A percentile compares a stretch with the other conserved stretches of the same genome.
phyloP scores from a whole-genome alignment of 1,140 invertebrate species.

The Carposina sasakii region DNA sequence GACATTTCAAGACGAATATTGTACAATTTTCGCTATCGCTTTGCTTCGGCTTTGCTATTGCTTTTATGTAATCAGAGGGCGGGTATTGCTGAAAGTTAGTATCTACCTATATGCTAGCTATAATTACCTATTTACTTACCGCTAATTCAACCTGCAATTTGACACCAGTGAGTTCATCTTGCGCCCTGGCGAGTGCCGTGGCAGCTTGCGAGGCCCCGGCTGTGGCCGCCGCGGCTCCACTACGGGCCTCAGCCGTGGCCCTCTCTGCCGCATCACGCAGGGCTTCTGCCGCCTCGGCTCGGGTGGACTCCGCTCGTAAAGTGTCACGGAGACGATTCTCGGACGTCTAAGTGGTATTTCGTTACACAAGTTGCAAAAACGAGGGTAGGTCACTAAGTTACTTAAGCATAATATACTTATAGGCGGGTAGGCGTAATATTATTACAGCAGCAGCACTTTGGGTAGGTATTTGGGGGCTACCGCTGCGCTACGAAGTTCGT shows the following conservation, averaged over 20 bases:
- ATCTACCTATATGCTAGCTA: too few relatives aligned
- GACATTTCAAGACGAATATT: constrained; percentile 3
- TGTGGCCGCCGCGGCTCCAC: constrained; percentile 38
- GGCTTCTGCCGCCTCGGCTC: constrained; percentile 48
- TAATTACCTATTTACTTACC: constrained; percentile 27
- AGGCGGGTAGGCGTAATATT: too few relatives aligned
- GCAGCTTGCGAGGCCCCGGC: constrained; percentile 41
- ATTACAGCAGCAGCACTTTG: too few relatives aligned
- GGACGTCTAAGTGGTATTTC: constrained; percentile 27
- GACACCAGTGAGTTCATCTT: constrained; percentile 40
- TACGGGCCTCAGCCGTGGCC: constrained; percentile 32
- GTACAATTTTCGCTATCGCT: too few relatives aligned
- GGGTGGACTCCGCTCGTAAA: constrained; percentile 36
- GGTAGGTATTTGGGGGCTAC: too few relatives aligned
- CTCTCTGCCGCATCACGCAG: constrained; percentile 38
- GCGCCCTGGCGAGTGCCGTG: constrained; percentile 28
- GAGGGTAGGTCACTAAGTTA: too few relatives aligned
- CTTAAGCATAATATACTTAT: too few relatives aligned
- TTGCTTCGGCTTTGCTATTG: too few relatives aligned
- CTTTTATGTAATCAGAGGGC: too few relatives aligned
- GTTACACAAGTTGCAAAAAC: too few relatives aligned
- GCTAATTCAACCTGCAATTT: constrained; percentile 49
- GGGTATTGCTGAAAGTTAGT: too few relatives aligned
- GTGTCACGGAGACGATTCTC: constrained; percentile 44
- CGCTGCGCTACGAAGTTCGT: too few relatives aligned